Evolutionary conservation across 1,140 invertebrate species (phyloP), one percentile per base, ranked within the genome.

Genomic region (Leptopilina boulardi): DNA sequence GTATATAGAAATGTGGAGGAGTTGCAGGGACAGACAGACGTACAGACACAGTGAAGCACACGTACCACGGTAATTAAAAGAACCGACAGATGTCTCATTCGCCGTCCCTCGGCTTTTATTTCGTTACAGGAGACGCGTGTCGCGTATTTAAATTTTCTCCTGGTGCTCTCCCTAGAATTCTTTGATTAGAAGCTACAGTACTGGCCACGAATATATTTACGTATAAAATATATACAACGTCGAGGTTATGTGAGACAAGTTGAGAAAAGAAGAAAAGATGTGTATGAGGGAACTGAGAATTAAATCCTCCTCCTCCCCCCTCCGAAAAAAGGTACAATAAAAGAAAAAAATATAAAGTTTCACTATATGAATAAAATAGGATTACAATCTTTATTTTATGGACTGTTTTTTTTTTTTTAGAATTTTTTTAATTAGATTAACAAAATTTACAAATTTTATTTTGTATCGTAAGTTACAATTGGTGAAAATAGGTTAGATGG

Each of bases 1-100:
- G 59, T 70, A 71, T 23, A 38, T 6, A 38, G n/a, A 51, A 75
- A 74, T 77, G 74, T 74, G 74, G 78, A 81, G 81, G 59, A 70
- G 30, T 76, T n/a, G n/a, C 76, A 15, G 42, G 80, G 73, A 83
- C 78, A 75, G 77, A 82, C 77, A 80, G 84, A 84, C 83, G 82
- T 11, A 66, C 59, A 30, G 23, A 66, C 21, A 66, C 59, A 23
- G 26, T 30, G 59, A 81, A 83, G 85, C 84, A 85, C 88, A 90
- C 89, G 89, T 90, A 87, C 80, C 79, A 83, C 81, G 84, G 86
- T 89, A 91, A 91, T 90, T 91, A 90, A 90, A 90, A 90, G 89
- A 90, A 89, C 89, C 89, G 88, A 89, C 90, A 89, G 87, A 89
- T 90, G 88, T 87, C 86, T 87, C 84, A 83, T 81, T 84, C 72